Base-by-base conservation (phyloP, 2,888 invertebrate genomes). In the Caenorhabditis doughertyi region DNA sequence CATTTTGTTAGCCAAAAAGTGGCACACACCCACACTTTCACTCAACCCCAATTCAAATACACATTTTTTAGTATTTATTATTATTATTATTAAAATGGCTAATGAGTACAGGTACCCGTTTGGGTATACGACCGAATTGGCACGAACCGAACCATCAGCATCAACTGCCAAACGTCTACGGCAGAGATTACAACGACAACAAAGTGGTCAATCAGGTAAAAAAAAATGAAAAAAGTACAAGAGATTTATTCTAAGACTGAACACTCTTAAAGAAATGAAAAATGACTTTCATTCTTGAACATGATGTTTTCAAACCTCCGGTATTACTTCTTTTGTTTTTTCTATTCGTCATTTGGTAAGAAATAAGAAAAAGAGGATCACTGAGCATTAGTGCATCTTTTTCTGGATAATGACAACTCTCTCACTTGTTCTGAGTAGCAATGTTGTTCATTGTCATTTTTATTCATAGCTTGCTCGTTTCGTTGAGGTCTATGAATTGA, bases 91-190 rank as follows among this genome's bases (percentile, higher is more conserved):
- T 39, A 39, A 29, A 60, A 77, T 68, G 68, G 27, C 23, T 8
- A 58, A 56, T 71, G 70, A 65, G 56, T 79, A 58, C 84, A 88
- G 89, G 76, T 91, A 91, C 73, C 85, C 90, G n/a, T 91, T 91
- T 67, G 91, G 91, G 60, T 91, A 91, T 84, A 85, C 89, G 29
- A 90, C 89, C 35, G 91, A 91, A 58, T 84, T 91, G 55, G 83
- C 88, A 27, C 85, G 87, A 16, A 89, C 89, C 71, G 91, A 91
- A 79, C 85, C 89, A n/a, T 88, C 91, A 1, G 87, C 91, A 4
- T 89, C 87, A n/a, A 91, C 91, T 8, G 91, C 91, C 11, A 91
- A 91, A 76, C 83, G 91, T 13, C 85, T 91, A 1, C 83, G 91
- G n/a, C 91, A 91, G 58, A 79, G 91, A 1, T 83, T 91, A 11